These are phyloP conservation scores for Caenorhabditis sp. DNA, from an alignment of 2,888 invertebrate species.

Conservation along the genomic window DNA sequence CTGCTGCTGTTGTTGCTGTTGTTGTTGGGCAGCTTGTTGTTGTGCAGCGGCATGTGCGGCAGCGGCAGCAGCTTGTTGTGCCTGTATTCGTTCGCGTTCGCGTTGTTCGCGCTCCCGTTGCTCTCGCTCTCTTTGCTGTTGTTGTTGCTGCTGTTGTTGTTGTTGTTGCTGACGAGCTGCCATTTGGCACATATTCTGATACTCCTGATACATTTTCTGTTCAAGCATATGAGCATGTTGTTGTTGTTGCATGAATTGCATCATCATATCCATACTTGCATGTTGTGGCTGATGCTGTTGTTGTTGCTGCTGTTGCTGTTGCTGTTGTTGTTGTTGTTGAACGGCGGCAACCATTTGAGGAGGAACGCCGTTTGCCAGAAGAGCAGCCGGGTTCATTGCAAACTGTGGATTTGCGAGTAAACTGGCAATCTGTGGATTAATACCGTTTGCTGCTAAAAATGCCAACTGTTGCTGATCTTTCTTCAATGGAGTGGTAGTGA, in stretches of 20 bases:
- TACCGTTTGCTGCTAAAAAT: not conserved
- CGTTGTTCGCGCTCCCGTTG: conserved; percentile 7
- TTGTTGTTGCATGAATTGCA: conserved; percentile 14
- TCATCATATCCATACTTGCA: conserved; percentile 5
- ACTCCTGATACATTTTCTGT: not conserved
- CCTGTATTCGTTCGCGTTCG: not conserved
- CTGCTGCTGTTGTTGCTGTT: conserved; percentile 1
- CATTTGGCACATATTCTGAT: not conserved
- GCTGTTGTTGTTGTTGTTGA: not conserved
- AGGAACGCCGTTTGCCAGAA: not conserved
- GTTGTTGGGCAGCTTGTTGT: no score
- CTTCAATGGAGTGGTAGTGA: not conserved
- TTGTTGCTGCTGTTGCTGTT: not conserved
- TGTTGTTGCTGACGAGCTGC: conserved; percentile 1
- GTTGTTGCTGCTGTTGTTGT: not conserved
- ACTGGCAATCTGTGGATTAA: not conserved
- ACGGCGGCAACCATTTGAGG: not conserved
- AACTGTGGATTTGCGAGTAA: not conserved
- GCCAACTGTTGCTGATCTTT: conserved; percentile 1
- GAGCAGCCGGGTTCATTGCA: not conserved
- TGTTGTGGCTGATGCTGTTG: conserved; percentile 10
- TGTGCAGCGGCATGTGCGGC: conserved; percentile 2
- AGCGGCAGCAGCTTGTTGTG: conserved; percentile 1
- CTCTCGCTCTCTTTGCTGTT: conserved; percentile 8
- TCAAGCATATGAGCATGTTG: not conserved